Conservation (phyloP, 2,888 invertebrate species). For the Octodonta nipae region DNA sequence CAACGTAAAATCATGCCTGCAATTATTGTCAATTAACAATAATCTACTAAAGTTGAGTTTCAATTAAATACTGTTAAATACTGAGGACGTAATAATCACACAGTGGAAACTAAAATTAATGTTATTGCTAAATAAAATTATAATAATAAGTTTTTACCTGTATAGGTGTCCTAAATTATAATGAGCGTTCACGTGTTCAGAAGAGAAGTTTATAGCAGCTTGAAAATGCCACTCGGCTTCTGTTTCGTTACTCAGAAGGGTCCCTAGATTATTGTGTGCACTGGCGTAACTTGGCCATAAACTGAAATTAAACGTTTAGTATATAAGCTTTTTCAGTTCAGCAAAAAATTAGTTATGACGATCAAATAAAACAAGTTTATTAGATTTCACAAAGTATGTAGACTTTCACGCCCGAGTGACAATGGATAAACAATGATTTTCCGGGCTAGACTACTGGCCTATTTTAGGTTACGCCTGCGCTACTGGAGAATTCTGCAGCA, state of each 20-base stretch:
- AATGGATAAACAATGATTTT: background rate
- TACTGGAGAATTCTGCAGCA: no score
- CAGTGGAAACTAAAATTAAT: no score
- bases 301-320: conserved; percentile 39
- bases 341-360: background rate
- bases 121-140: no score
- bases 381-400: background rate
- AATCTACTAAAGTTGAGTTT: no score
- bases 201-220: conserved; percentile 56
- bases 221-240: conserved; percentile 67
- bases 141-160: no score
- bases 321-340: background rate
- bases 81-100: no score
- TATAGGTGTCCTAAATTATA: conserved; percentile 73
- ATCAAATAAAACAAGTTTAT: background rate
- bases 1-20: no score
- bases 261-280: conserved; percentile 78
- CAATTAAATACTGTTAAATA: no score
- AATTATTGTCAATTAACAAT: no score
- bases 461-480: no score
- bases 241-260: conserved; percentile 51
- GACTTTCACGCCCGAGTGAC: background rate
- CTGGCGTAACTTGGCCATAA: conserved; percentile 75
- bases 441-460: no score
- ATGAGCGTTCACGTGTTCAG: conserved; percentile 69